These are phyloP conservation scores for Pelobates fuscus DNA, from an alignment of 2,113 vertebrate species.

Conservation along the genomic window DNA sequence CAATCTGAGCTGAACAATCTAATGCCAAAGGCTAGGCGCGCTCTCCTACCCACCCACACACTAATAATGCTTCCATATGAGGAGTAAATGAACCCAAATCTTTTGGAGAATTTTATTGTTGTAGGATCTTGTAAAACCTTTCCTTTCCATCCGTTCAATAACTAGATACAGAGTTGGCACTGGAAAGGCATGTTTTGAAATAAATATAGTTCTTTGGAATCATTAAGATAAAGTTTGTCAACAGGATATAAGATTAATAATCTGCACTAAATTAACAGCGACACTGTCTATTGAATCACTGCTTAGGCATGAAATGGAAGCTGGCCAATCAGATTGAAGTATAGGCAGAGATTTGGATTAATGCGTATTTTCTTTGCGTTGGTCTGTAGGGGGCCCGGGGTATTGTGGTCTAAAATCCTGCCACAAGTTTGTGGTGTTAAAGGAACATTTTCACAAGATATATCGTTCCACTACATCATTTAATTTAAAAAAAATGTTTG, in stretches of 20 bases:
- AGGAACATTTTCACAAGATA: too few relatives aligned
- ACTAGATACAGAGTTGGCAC: conserved; percentile 36
- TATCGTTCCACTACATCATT: too few relatives aligned
- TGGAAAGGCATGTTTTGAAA: conserved; percentile 5
- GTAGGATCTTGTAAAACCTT: conserved; percentile 28
- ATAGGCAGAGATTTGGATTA: neutral
- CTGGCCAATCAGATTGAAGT: conserved; percentile 1
- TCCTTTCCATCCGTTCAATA: neutral
- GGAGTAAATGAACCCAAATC: neutral
- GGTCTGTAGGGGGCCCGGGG: too few relatives aligned
- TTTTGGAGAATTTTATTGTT: conserved; percentile 10
- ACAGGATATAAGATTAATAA: conserved; percentile 45
- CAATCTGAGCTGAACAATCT: neutral
- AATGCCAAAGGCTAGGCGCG: neutral
- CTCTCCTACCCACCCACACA: neutral
- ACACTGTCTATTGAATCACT: conserved; percentile 8
- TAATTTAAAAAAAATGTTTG: too few relatives aligned
- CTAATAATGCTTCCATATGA: conserved; percentile 9
- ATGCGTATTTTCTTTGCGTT: neutral
- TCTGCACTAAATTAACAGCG: conserved; percentile 37
- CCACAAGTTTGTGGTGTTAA: too few relatives aligned
- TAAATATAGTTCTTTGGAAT: conserved; percentile 28
- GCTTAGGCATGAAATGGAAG: conserved; percentile 22
- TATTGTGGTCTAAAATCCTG: too few relatives aligned
- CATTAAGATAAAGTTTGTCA: conserved; percentile 22